These are phyloP conservation scores for Norana najaformis DNA, from an alignment of 2,888 invertebrate genomes.

Conservation along the genomic window DNA sequence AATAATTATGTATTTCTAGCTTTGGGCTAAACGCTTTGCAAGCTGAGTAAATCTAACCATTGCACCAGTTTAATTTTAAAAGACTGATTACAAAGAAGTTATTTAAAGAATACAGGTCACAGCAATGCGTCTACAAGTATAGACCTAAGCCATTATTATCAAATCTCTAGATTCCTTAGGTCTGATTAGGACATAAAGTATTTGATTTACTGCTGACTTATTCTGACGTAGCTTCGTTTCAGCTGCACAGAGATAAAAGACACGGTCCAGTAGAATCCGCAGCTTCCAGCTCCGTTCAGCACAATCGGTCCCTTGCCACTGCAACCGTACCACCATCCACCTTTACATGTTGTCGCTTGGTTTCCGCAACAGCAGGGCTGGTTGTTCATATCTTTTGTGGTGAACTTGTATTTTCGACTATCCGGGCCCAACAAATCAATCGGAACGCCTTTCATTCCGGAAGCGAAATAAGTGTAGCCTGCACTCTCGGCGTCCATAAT, in stretches of 20 bases:
- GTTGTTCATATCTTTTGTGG: not conserved
- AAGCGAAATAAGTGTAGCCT: not conserved
- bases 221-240: not conserved
- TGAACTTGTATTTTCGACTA: not conserved
- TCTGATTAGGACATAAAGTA: not conserved
- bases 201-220: not conserved
- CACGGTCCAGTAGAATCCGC: not conserved
- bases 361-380: not conserved
- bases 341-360: not conserved
- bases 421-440: not conserved
- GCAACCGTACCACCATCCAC: conserved; percentile 10
- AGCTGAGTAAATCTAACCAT: too few relatives aligned
- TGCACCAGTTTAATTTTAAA: too few relatives aligned
- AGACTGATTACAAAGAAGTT: too few relatives aligned
- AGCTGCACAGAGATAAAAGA: not conserved
- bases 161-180: too few relatives aligned
- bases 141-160: too few relatives aligned
- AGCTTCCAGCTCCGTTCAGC: not conserved
- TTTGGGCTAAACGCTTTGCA: too few relatives aligned
- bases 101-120: too few relatives aligned
- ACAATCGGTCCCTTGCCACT: not conserved
- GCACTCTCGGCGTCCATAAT: not conserved
- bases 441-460: not conserved
- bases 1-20: too few relatives aligned
- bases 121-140: too few relatives aligned